These are phyloP conservation scores for Catamblyrhynchus diadema DNA, from an alignment of 2,797 vertebrate species.

Conservation along the genomic window DNA sequence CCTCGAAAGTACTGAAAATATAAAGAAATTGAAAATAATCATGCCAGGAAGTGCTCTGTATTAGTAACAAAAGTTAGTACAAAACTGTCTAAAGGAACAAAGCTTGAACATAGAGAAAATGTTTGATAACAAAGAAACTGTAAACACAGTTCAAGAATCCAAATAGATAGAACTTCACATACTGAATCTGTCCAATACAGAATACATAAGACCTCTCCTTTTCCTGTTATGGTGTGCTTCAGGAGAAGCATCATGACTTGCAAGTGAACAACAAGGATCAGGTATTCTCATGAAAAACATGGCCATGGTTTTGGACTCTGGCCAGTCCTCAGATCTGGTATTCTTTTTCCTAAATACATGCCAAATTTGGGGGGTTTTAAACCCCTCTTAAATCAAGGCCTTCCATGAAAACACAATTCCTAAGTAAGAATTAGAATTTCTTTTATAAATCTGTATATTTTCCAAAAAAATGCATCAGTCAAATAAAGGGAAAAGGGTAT, in stretches of 20 bases:
- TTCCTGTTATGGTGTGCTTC: background rate
- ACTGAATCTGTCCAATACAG: background rate
- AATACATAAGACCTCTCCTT: background rate
- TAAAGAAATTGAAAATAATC: background rate
- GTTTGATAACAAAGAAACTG: background rate
- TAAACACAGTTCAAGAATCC: background rate
- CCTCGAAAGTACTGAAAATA: background rate
- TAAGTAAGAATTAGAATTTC: background rate
- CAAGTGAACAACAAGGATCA: background rate
- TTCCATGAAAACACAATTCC: background rate
- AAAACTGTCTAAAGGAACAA: background rate
- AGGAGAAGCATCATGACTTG: background rate
- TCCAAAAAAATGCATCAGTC: background rate
- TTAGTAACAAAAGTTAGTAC: background rate
- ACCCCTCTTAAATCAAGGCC: background rate
- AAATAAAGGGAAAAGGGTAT: background rate
- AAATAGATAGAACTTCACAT: background rate
- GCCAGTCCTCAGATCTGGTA: background rate
- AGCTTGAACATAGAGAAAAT: background rate
- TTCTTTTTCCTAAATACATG: background rate
- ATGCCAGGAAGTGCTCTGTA: background rate
- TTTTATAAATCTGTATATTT: background rate
- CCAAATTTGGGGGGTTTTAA: fast-evolving
- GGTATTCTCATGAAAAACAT: background rate
- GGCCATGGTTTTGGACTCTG: background rate